A percentile compares a stretch with the other conserved stretches of the same genome.
Conservation (phyloP, 2,113 vertebrate species). For the Casuarius casuarius region DNA sequence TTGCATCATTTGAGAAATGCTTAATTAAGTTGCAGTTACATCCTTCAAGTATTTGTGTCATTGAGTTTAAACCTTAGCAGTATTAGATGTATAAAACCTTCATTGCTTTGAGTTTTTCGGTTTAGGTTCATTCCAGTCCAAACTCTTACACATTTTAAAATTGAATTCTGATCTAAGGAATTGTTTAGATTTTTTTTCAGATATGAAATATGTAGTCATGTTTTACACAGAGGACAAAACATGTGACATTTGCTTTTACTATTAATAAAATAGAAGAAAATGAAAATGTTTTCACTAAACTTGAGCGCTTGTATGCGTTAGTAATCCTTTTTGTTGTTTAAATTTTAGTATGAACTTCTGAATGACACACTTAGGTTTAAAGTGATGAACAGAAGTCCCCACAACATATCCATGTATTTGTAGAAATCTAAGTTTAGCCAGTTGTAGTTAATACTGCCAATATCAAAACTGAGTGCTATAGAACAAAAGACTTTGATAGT, state of each 20-base stretch:
- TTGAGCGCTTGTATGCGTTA: background rate
- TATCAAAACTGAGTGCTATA: background rate
- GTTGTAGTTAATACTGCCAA: background rate
- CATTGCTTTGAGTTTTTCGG: background rate
- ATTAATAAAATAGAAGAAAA: background rate
- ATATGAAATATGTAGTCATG: background rate
- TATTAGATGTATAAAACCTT: background rate
- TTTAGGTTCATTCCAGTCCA: background rate
- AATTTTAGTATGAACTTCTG: background rate
- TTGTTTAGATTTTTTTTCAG: background rate
- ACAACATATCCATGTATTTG: background rate
- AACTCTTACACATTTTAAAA: background rate
- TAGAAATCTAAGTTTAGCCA: background rate
- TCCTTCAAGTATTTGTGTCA: background rate
- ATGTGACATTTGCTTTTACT: background rate
- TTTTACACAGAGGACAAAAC: background rate
- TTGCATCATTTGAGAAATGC: background rate
- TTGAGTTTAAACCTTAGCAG: background rate
- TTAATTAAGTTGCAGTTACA: background rate
- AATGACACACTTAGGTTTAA: background rate
- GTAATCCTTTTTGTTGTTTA: background rate
- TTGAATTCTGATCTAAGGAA: background rate
- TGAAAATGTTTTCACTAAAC: background rate
- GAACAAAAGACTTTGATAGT: background rate
- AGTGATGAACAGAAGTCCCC: background rate